These are phyloP conservation scores for Ceratina calcarata DNA, from an alignment of 1,140 invertebrate species.

Conservation along the genomic window DNA sequence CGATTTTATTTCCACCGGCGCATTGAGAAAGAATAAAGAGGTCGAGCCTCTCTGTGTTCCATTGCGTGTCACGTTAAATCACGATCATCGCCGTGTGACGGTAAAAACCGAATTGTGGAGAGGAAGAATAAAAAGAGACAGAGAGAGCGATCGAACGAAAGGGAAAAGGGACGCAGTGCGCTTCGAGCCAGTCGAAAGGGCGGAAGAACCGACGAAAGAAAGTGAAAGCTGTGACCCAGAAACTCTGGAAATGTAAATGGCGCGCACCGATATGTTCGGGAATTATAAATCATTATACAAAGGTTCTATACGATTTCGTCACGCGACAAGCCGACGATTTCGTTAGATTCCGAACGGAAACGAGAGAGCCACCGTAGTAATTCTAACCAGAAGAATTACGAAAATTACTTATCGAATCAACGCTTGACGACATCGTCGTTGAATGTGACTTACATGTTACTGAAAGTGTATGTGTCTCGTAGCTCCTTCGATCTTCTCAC, in stretches of 20 bases:
- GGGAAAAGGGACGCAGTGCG: slow-evolving; percentile 53
- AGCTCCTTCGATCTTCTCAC: neutral
- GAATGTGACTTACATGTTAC: slow-evolving; percentile 3
- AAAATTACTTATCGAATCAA: neutral
- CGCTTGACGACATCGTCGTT: slow-evolving; percentile 18
- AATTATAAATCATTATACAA: slow-evolving; percentile 51
- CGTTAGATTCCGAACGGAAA: slow-evolving; percentile 18
- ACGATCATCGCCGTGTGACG: slow-evolving; percentile 54
- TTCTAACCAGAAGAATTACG: slow-evolving; percentile 6
- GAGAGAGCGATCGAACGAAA: slow-evolving; percentile 50
- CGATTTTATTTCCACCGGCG: slow-evolving; percentile 51
- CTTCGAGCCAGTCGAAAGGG: slow-evolving; percentile 44
- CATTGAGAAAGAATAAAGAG: slow-evolving; percentile 40
- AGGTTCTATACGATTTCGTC: slow-evolving; percentile 27
- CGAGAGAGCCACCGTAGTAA: neutral
- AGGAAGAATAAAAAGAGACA: neutral
- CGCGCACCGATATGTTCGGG: slow-evolving; percentile 44
- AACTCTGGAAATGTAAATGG: slow-evolving; percentile 66
- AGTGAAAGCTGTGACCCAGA: slow-evolving; percentile 73
- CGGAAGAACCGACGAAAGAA: slow-evolving; percentile 66
- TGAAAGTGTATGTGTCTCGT: neutral
- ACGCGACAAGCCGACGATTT: slow-evolving; percentile 31
- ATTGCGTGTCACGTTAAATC: slow-evolving; percentile 51
- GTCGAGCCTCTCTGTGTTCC: slow-evolving; percentile 6
- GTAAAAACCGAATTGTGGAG: neutral